A percentile compares a stretch with the other conserved stretches of the same genome.
Conservation (phyloP, 2,797 vertebrate genomes). For the Mallotus villosus region DNA sequence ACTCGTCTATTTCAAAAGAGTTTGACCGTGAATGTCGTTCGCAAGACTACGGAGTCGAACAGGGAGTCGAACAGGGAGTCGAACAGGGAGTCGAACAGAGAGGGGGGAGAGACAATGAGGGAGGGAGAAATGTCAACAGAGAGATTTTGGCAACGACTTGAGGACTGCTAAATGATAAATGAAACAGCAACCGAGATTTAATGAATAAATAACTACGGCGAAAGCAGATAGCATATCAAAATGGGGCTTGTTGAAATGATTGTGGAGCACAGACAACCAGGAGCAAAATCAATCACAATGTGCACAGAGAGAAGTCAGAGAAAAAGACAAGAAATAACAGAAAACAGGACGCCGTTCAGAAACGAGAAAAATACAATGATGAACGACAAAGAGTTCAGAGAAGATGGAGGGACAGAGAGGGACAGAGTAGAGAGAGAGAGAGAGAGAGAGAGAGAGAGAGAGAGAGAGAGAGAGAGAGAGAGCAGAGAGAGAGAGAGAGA, state of each 20-base stretch:
- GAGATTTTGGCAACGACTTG: conserved; percentile 36
- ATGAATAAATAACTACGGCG: conserved; percentile 63
- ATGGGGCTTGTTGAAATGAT: conserved; percentile 41
- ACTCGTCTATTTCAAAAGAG: conserved; percentile 52
- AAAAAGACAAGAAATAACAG: not conserved
- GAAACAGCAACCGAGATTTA: conserved; percentile 56
- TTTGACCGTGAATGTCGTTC: conserved; percentile 43
- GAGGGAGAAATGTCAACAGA: conserved; percentile 35
- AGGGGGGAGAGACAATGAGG: no score
- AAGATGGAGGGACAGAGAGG: conserved; percentile 16
- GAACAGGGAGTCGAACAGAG: not conserved
- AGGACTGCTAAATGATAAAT: conserved; percentile 58
- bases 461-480: conserved; percentile 11
- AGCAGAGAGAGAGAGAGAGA: not conserved
- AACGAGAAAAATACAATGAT: not conserved
- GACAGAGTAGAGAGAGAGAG: not conserved
- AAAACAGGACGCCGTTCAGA: conserved; percentile 24
- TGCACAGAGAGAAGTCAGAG: conserved; percentile 29
- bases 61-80: no score
- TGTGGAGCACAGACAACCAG: conserved; percentile 20
- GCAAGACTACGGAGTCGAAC: conserved; percentile 28
- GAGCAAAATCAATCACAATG: conserved; percentile 12
- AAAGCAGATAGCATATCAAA: conserved; percentile 33
- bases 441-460: not conserved
- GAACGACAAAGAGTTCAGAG: not conserved